A percentile compares a stretch with the other conserved stretches of the same genome.
These are phyloP conservation scores for Rhombomys opimus DNA, from an alignment of 2,113 vertebrate species.

Conservation along the genomic window DNA sequence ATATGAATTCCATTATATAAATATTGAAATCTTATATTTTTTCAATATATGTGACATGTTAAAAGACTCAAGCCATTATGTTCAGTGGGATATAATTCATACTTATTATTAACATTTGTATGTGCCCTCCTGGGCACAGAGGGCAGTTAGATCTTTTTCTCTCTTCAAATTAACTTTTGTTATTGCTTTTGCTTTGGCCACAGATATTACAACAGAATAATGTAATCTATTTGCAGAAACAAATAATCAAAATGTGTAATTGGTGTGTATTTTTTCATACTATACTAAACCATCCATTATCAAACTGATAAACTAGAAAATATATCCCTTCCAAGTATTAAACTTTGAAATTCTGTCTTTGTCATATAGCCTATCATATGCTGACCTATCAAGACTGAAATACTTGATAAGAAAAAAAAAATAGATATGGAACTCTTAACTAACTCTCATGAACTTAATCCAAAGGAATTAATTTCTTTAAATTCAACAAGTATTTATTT, in stretches of 20 bases:
- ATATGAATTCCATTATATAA: neutral
- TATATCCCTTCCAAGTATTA: neutral
- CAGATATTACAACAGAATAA: neutral
- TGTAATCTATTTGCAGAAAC: neutral
- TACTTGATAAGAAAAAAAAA: neutral
- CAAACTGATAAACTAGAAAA: neutral
- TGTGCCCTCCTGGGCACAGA: neutral
- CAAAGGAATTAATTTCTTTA: neutral
- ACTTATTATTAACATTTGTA: neutral
- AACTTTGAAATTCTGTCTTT: neutral
- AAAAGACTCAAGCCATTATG: neutral
- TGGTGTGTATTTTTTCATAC: neutral
- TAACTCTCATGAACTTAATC: neutral
- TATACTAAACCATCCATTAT: neutral
- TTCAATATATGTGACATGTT: neutral
- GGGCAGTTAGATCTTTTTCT: neutral
- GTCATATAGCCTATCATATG: accelerated
- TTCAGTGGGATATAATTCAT: neutral
- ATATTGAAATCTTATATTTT: neutral
- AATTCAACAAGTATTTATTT: neutral
- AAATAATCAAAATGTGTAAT: neutral
- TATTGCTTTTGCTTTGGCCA: neutral
- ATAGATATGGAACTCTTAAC: neutral
- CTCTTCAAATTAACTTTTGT: neutral
- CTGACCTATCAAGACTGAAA: neutral